Evolutionary conservation across 2,113 vertebrate species (phyloP).

Genomic region (Taxidea taxus): DNA sequence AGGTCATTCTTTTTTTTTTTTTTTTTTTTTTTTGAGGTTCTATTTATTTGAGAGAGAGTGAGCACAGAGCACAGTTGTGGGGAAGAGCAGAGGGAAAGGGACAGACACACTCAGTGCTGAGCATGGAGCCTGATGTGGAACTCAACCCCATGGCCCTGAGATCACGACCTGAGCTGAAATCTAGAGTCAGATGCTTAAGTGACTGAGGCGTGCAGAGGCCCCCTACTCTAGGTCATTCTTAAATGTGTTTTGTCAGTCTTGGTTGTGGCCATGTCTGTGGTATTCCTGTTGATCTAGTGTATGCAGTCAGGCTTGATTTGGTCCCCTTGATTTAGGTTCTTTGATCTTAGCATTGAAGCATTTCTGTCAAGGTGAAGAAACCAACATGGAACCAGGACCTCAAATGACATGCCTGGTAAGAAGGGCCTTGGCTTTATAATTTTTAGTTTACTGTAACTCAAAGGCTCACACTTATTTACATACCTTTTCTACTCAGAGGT

Average conservation of each 20-base stretch:
- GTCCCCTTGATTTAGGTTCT: background rate
- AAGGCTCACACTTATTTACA: background rate
- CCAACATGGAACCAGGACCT: background rate
- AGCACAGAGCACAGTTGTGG: background rate
- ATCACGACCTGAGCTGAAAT: background rate
- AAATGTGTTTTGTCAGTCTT: background rate
- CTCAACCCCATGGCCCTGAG: background rate
- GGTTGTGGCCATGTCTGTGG: background rate
- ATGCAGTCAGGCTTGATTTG: background rate
- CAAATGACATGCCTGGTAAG: background rate
- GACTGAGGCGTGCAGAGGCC: background rate
- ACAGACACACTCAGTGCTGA: background rate
- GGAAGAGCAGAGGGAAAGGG: background rate
- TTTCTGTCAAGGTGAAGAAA: background rate
- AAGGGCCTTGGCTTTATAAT: background rate
- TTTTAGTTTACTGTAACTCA: background rate
- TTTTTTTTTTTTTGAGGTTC: background rate
- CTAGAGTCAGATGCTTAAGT: background rate
- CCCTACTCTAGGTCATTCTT: background rate
- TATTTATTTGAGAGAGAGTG: background rate
- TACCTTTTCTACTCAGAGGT: background rate
- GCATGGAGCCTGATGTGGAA: background rate
- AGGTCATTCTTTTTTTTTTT: background rate
- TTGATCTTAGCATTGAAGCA: background rate
- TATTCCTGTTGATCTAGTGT: background rate